Conservation (phyloP, 2,113 vertebrate species). For the Chaenogobius annularis region DNA sequence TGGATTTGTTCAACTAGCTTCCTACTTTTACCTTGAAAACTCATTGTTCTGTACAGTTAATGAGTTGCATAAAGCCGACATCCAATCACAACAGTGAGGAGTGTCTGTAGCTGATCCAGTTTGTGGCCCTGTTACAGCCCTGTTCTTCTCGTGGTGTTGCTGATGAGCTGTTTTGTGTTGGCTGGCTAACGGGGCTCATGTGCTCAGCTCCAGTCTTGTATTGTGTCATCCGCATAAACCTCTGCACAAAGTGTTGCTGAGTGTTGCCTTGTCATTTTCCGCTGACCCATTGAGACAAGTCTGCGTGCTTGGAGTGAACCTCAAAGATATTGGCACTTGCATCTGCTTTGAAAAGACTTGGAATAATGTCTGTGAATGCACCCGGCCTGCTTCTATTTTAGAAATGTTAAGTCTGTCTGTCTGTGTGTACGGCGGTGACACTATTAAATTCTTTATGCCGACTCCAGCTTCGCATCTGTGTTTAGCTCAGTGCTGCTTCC, state of each 20-base stretch:
- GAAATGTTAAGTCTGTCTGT: neutral
- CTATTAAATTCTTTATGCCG: conserved; percentile 9
- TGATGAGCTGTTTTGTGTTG: conserved; percentile 53
- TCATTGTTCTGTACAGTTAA: neutral
- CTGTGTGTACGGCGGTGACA: neutral
- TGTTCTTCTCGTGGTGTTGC: conserved; percentile 21
- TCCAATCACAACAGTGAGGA: conserved; percentile 1
- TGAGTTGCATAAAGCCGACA: neutral
- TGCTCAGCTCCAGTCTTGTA: conserved; percentile 49
- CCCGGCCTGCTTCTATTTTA: conserved; percentile 6
- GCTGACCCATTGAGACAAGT: conserved; percentile 31
- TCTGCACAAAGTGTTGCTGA: conserved; percentile 32
- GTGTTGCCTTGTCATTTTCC: conserved; percentile 30
- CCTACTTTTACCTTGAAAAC: neutral
- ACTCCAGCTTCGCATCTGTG: neutral
- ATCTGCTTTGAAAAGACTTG: conserved; percentile 1
- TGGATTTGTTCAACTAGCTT: neutral
- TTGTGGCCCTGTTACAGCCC: neutral
- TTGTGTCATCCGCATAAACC: conserved; percentile 42
- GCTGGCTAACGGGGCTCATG: conserved; percentile 45
- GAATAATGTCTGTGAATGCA: conserved; percentile 4
- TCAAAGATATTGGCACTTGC: conserved; percentile 10
- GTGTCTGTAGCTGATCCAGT: conserved; percentile 1
- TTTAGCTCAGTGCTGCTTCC: neutral
- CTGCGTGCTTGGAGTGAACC: conserved; percentile 7